A percentile compares a stretch with the other conserved stretches of the same genome.
Evolutionary conservation across 2,113 vertebrate genomes (phyloP).

Genomic region (Menura novaehollandiae): DNA sequence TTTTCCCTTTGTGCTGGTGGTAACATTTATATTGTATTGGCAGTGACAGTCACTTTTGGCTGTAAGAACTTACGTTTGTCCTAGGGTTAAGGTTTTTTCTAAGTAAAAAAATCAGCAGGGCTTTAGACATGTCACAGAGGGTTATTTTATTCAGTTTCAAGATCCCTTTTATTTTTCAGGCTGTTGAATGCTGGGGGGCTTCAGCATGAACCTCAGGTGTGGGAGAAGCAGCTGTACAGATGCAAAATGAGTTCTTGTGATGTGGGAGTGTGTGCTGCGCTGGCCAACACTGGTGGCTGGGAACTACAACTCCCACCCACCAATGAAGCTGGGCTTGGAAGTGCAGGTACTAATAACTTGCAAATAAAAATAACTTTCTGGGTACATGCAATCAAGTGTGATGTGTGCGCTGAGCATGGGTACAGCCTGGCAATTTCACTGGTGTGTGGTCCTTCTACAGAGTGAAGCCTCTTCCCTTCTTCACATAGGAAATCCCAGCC

Average conservation of each 20-base stretch:
- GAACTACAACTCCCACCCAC: not conserved
- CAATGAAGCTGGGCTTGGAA: not conserved
- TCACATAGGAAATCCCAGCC: rapidly evolving
- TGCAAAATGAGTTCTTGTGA: not conserved
- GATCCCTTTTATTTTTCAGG: not conserved
- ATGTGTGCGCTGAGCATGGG: not conserved
- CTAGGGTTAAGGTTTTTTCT: not conserved
- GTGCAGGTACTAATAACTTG: not conserved
- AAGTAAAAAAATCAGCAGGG: not conserved
- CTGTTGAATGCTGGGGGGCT: not conserved
- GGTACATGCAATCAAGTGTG: not conserved
- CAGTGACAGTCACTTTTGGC: not conserved
- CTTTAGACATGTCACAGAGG: not conserved
- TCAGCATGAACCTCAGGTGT: not conserved
- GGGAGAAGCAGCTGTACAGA: not conserved
- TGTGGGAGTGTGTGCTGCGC: not conserved
- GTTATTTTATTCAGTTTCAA: not conserved
- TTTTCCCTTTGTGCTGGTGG: not conserved
- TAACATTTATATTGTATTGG: not conserved
- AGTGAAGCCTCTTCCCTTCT: not conserved
- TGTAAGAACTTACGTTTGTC: not conserved
- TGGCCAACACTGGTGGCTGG: not conserved
- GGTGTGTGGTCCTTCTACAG: not conserved
- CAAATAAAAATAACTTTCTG: not conserved
- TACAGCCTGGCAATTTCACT: not conserved